Conservation (phyloP, 2,113 vertebrate species). For the Salvator merianae region DNA sequence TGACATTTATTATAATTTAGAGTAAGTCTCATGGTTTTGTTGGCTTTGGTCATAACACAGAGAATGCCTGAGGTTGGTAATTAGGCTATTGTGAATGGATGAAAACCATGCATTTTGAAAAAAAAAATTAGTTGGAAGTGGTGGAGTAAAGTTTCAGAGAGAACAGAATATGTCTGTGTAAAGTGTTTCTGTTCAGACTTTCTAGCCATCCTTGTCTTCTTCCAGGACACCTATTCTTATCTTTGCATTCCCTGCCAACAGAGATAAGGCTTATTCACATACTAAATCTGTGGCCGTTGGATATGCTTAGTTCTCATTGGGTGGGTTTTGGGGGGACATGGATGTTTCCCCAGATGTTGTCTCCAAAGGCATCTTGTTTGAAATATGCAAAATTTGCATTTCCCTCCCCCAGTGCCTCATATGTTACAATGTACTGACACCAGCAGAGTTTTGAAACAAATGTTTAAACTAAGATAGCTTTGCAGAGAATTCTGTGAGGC, state of each 20-base stretch:
- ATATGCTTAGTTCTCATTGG: neutral
- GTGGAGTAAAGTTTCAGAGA: neutral
- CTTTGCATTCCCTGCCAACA: neutral
- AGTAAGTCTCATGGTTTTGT: neutral
- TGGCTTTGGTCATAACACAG: neutral
- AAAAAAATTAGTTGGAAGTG: neutral
- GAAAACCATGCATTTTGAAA: neutral
- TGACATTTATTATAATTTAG: slow-evolving; percentile 1
- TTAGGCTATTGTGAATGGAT: slow-evolving; percentile 1
- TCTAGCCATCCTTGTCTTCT: neutral
- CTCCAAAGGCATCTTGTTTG: neutral
- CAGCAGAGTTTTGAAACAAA: no score
- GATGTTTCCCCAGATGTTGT: no score
- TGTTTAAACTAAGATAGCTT: no score
- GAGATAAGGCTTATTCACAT: neutral
- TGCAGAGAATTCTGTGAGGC: no score
- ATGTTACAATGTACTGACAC: no score
- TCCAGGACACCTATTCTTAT: neutral
- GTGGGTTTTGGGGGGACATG: neutral
- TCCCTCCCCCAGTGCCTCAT: no score
- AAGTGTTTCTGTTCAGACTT: neutral
- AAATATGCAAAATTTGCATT: no score
- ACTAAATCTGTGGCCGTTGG: neutral
- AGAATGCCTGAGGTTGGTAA: neutral
- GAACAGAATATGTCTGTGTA: neutral